Evolutionary conservation across 1,140 invertebrate species (phyloP).

Genomic region (Polyergus mexicanus): DNA sequence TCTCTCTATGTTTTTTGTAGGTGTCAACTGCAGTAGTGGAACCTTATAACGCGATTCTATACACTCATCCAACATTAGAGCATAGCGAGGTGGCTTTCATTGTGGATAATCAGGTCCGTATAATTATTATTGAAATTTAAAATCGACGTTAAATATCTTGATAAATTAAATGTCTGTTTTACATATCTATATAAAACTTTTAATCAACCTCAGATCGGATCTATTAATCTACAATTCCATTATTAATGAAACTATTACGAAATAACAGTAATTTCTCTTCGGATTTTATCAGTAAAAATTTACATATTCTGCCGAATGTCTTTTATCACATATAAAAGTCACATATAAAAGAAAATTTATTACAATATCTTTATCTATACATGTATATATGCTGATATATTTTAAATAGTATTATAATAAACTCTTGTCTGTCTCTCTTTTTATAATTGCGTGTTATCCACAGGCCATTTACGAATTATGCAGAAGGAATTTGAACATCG

Average conservation of each 20-base stretch:
- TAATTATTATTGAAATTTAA: background rate
- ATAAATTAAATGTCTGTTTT: background rate
- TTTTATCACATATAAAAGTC: background rate
- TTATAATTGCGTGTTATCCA: constrained; percentile 28
- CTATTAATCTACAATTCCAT: no score
- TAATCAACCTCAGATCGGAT: background rate
- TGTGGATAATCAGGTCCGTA: constrained; percentile 88
- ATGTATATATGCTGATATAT: background rate
- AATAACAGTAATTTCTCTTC: constrained; percentile 25
- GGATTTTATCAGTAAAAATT: constrained; percentile 21
- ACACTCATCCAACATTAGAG: constrained; percentile 90
- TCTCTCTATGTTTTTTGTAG: constrained; percentile 73
- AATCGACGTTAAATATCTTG: background rate
- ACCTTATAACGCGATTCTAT: constrained; percentile 91
- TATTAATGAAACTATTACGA: constrained; percentile 6
- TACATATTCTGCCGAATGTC: background rate
- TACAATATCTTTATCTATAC: background rate
- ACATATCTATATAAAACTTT: background rate
- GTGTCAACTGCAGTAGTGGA: constrained; percentile 90
- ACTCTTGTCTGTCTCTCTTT: background rate
- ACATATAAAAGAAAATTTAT: constrained; percentile 39
- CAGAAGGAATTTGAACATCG: constrained; percentile 89
- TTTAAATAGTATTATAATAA: background rate
- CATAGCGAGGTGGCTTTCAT: constrained; percentile 91
- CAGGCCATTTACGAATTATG: constrained; percentile 92